Conservation (phyloP, 2,113 vertebrate genomes). For the Colistium nudipinnis region DNA sequence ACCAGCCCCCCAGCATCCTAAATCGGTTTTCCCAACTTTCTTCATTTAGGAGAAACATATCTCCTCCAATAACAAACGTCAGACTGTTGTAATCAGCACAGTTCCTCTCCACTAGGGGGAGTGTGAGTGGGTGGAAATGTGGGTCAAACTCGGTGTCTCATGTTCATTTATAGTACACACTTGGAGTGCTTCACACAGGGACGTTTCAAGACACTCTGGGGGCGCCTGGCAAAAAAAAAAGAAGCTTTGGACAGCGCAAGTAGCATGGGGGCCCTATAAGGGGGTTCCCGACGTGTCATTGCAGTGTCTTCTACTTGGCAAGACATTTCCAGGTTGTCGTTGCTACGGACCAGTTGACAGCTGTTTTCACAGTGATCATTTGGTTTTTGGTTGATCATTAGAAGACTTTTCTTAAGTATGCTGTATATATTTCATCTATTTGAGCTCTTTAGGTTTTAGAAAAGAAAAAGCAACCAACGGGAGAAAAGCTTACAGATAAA, state of each 20-base stretch:
- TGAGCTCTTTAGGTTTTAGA: neutral
- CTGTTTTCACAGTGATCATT: no score
- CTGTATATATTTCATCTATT: neutral
- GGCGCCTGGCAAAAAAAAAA: neutral
- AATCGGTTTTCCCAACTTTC: constrained; percentile 7
- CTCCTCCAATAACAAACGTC: neutral
- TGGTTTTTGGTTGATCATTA: neutral
- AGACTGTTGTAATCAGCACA: constrained; percentile 20
- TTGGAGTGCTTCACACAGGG: constrained; percentile 4
- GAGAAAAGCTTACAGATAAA: no score
- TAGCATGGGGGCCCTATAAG: no score
- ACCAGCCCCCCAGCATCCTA: constrained; percentile 2
- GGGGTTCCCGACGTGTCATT: no score
- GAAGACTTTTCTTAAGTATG: neutral
- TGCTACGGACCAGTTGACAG: no score
- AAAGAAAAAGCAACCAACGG: no score
- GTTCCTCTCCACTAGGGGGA: constrained; percentile 53
- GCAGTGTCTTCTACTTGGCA: no score
- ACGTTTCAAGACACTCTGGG: no score
- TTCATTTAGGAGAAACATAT: constrained; percentile 8
- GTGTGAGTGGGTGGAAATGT: constrained; percentile 14
- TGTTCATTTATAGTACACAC: neutral
- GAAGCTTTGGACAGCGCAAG: no score
- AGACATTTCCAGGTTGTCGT: no score
- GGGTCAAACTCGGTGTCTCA: neutral